These are phyloP conservation scores for Cololabis saira DNA, from an alignment of 2,113 vertebrate genomes.

Conservation along the genomic window DNA sequence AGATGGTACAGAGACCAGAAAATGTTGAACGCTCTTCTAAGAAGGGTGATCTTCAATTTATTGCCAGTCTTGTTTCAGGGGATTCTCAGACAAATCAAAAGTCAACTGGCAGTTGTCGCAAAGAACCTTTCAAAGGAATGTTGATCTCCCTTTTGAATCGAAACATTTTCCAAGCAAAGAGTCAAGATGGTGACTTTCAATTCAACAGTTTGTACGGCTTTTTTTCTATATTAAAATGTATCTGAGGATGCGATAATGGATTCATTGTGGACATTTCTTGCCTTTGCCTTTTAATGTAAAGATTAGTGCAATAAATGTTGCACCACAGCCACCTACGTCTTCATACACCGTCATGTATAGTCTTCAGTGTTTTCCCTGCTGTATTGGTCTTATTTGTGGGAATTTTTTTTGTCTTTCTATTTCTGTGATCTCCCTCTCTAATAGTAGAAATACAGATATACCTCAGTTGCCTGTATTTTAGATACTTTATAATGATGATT, in stretches of 20 bases:
- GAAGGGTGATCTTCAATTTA: no score
- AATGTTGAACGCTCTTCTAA: no score
- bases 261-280: not conserved
- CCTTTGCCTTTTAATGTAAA: slow-evolving; percentile 36
- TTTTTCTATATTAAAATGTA: slow-evolving; percentile 28
- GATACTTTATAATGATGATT: slow-evolving; percentile 78
- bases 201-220: slow-evolving; percentile 12
- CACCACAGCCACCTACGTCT: slow-evolving; percentile 8
- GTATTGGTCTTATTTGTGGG: slow-evolving; percentile 14
- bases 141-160: no score
- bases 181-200: not conserved
- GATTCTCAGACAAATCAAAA: no score
- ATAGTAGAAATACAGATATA: slow-evolving; percentile 77
- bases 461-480: slow-evolving; percentile 85
- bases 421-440: slow-evolving; percentile 28
- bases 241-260: slow-evolving; percentile 19
- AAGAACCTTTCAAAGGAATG: no score
- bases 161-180: no score
- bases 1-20: no score
- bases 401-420: slow-evolving; percentile 6
- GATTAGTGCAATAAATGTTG: slow-evolving; percentile 24
- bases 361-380: not conserved
- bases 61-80: no score
- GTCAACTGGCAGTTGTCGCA: no score
- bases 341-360: slow-evolving; percentile 16